phyloP scores from a whole-genome alignment of 2,888 invertebrate genomes.

The Phyto melanocephala region DNA sequence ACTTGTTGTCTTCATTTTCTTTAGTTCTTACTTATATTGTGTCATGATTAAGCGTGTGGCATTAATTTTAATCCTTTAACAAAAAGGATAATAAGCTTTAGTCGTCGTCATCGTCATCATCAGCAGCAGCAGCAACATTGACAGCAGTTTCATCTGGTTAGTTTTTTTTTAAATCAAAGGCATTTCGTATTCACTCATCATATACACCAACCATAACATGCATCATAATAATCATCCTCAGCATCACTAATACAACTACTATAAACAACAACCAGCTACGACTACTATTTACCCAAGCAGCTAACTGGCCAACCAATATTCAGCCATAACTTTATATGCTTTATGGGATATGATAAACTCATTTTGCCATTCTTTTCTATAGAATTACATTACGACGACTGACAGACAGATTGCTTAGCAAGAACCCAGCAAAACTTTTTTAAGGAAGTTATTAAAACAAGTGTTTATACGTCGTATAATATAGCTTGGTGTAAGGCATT shows the following conservation, averaged over 20 bases:
- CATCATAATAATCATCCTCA: constrained; percentile 23
- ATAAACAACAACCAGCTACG: not conserved
- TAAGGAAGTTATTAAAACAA: no score
- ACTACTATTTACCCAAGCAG: constrained; percentile 28
- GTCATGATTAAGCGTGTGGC: constrained; percentile 65
- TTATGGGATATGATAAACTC: constrained; percentile 61
- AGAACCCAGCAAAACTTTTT: constrained; percentile 28
- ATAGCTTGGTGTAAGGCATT: no score
- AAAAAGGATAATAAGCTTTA: constrained; percentile 65
- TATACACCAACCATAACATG: constrained; percentile 37
- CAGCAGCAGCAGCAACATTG: constrained; percentile 1
- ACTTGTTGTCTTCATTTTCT: constrained; percentile 59
- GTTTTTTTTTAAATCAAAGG: constrained; percentile 27
- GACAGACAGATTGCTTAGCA: constrained; percentile 12
- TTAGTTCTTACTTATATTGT: constrained; percentile 62
- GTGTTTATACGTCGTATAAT: no score
- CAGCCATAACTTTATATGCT: constrained; percentile 51
- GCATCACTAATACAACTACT: not conserved
- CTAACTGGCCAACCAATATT: constrained; percentile 29
- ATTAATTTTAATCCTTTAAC: constrained; percentile 65
- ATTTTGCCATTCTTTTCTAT: constrained; percentile 56
- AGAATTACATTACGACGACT: constrained; percentile 43
- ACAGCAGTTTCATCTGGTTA: constrained; percentile 15
- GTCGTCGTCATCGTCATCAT: constrained; percentile 51
- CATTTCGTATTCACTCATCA: constrained; percentile 45